Evolutionary conservation across 2,888 invertebrate genomes (phyloP), one percentile per base, ranked within the genome.

Genomic region (Euclidia mi): DNA sequence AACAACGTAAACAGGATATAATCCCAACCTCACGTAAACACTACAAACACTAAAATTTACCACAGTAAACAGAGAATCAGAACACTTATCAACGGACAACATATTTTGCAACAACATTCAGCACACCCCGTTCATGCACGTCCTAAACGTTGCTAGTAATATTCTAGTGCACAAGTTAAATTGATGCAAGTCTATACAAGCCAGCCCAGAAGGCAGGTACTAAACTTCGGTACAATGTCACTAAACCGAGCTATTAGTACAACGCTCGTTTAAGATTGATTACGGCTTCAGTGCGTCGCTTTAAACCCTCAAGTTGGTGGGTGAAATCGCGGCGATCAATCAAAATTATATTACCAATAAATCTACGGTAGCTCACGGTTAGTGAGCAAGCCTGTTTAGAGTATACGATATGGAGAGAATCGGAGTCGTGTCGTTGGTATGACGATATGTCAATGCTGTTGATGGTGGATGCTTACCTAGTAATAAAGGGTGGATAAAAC

Each of bases 281-380:
- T 77, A 66, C 69, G 73, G 79, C 74, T 81, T 82, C 78, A 79
- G 76, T 79, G 72, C 82, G 81, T 80, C 79, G 72, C 82, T 84
- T 88, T 79, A 83, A 85, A 84, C 84, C 82, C 82, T 77, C 79
- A 83, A 82, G 81, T 79, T 75, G 79, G 77, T 82, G 79, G 66
- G 78, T 77, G 74, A 76, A 80, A 82, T 87, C 83, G 76, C 65
- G 80, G 79, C 92, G 86, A 93, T 93, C 92, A 92, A 93, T 93
- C 93, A 92, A 92, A 92, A 93, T 92, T 92, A 92, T 93, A 92
- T 90, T 91, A 91, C 87, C 92, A 91, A 92, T 93, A 92, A 93
- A 93, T 92, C 91, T 90, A 84, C 85, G 82, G 79, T 65, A 78
- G 82, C 87, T 86, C 88, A 83, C 82, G 84, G 82, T 82, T 76